These are phyloP conservation scores for Chirona hameri DNA, from an alignment of 2,888 invertebrate genomes.

Conservation along the genomic window DNA sequence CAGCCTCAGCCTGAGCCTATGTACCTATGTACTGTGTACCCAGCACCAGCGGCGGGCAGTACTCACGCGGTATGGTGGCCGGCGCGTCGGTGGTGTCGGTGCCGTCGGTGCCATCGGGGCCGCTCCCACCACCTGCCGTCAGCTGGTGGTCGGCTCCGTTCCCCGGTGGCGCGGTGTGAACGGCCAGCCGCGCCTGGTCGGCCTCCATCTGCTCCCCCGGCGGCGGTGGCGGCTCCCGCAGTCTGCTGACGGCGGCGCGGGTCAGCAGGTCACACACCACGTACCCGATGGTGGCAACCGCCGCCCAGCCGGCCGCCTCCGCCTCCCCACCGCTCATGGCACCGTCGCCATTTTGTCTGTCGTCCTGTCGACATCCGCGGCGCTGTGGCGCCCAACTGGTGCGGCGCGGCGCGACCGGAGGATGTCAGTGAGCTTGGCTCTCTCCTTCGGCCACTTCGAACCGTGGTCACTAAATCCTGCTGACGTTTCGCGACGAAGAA, in stretches of 20 bases:
- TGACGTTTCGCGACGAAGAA: background rate
- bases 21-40: too few species aligned
- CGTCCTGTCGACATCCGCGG: background rate
- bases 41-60: too few species aligned
- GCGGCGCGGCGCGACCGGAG: background rate
- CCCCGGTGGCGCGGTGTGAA: background rate
- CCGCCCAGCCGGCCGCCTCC: conserved; percentile 6
- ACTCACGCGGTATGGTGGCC: too few species aligned
- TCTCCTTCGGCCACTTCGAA: background rate
- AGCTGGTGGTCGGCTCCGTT: background rate
- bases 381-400: background rate
- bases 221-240: conserved; percentile 55
- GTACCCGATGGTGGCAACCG: background rate
- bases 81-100: background rate
- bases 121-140: background rate
- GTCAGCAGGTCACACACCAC: conserved; percentile 36
- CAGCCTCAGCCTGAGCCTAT: too few species aligned
- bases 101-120: background rate
- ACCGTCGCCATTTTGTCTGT: background rate
- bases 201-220: background rate
- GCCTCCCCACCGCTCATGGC: background rate
- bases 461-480: background rate
- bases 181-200: background rate
- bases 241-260: conserved; percentile 38
- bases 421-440: background rate